Base-by-base conservation (phyloP, 2,888 invertebrate genomes). In the Drosophila formosana region DNA sequence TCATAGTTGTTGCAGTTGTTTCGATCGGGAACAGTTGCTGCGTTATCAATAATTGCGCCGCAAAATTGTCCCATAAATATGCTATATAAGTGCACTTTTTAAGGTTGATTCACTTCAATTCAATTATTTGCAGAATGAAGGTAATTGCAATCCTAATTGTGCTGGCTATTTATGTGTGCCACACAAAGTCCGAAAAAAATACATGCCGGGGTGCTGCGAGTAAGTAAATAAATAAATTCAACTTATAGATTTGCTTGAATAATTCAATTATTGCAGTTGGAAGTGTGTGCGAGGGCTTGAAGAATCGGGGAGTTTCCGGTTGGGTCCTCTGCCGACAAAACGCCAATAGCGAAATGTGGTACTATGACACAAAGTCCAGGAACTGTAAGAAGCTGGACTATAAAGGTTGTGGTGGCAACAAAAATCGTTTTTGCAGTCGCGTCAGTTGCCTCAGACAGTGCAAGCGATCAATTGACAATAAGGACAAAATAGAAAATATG, bases 331-430 rank as follows among this genome's bases (percentile, higher is more conserved):
- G 76, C 25, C 46, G 49, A 0, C 18, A 41, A 0, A 56, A 26
- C 3, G 45, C 52, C 32, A 74, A 74, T 32, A 13, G 18, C 0
- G 26, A 55, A 1, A 74, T 76, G 76, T 76, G 79, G 76, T 56
- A 66, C 30, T 78, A 37, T 5, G 50, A 74, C 13, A 1, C 28
- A 5, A 30, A 13, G 3, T 2, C 5, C 4, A 25, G 47, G 11
- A 7, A 13, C 5, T 76, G 76, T 39, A 46, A 26, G 6, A 45
- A 37, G 52, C 28, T 79, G 2, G 30, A 32, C 0, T 77, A 70
- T 8, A 49, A 37, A 4, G 80, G 76, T 1, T 79, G 66, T 11
- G 75, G 53, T 7, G 71, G 71, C 45, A 75, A 75, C 25, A 37
- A 43, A 9, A 79, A 77, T 62, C 75, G 71, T 1, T 64, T 70